Evolutionary conservation across 2,888 invertebrate genomes (phyloP), one percentile per base, ranked within the genome.

Genomic region (Psylliodes chrysocephalus): DNA sequence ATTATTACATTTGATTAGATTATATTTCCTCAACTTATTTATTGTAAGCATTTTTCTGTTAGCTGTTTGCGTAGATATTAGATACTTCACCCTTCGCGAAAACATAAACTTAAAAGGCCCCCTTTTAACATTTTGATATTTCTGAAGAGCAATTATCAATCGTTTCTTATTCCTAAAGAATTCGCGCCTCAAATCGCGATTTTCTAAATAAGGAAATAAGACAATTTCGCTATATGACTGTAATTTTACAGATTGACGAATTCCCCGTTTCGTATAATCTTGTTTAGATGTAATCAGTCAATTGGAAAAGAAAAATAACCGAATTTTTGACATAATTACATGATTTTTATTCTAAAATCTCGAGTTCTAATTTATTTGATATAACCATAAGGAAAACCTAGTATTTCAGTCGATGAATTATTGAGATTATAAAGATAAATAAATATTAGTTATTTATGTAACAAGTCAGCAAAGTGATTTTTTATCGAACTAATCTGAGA

Each of bases 151-250:
- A 33, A 33, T 33, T 33, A 33, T 33, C n/a, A 22, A 33, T 33
- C 33, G 33, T 7, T 33, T 33, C 10, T 33, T 33, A 33, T 10
- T 33, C 25, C 33, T n/a, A n/a, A 33, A 33, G 33, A 33, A 33
- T 33, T n/a, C n/a, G 7, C 33, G n/a, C 33, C 33, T 7, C 25
- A 47, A 33, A 49, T 33, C n/a, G 33, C 3, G 7, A 33, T 2
- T 33, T 60, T 57, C 51, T 57, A 68, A 73, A 73, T 73, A 49
- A 76, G 76, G 76, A 76, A 76, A 76, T 76, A 71, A 74, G 74
- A 73, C 76, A 76, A 75, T 75, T 75, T 75, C 69, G 67, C 66
- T 66, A 62, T 68, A 2, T 33, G 10, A 33, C 33, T 33, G 33
- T 33, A 4, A n/a, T n/a, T 56, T 69, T 72, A 67, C 68, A 56